Conservation (phyloP, 2,888 invertebrate genomes). For the Allacma fusca region DNA sequence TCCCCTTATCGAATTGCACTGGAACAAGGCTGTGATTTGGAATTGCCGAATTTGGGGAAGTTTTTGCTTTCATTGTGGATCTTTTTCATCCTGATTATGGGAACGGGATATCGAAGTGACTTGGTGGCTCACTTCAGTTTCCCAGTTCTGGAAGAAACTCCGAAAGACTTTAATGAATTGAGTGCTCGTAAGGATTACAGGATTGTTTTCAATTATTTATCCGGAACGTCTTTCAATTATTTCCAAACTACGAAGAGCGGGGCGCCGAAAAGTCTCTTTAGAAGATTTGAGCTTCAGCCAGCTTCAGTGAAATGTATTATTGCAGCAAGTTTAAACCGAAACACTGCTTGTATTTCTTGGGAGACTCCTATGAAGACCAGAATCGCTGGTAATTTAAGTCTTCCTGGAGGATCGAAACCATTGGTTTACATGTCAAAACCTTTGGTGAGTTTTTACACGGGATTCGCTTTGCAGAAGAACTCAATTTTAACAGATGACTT, state of each 20-base stretch:
- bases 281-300: neutral
- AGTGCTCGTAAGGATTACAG: neutral
- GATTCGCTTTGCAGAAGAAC: conserved; percentile 20
- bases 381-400: conserved; percentile 21
- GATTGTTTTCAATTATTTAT: conserved; percentile 18
- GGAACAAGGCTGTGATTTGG: conserved; percentile 8
- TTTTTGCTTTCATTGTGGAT: conserved; percentile 7
- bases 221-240: conserved; percentile 21
- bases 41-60: neutral
- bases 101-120: conserved; percentile 24
- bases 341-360: conserved; percentile 24
- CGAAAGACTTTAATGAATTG: conserved; percentile 5
- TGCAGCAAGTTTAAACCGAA: neutral
- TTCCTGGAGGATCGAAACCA: neutral
- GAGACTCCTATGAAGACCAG: neutral
- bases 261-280: neutral
- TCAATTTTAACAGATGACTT: conserved; percentile 12
- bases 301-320: neutral
- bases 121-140: conserved; percentile 28
- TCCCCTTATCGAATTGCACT: conserved; percentile 12
- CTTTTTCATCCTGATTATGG: conserved; percentile 24
- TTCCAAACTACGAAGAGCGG: conserved; percentile 1
- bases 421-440: neutral
- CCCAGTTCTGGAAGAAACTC: neutral
- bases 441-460: neutral